These are phyloP conservation scores for Mellivora capensis DNA, from an alignment of 2,113 vertebrate genomes.

Conservation along the genomic window DNA sequence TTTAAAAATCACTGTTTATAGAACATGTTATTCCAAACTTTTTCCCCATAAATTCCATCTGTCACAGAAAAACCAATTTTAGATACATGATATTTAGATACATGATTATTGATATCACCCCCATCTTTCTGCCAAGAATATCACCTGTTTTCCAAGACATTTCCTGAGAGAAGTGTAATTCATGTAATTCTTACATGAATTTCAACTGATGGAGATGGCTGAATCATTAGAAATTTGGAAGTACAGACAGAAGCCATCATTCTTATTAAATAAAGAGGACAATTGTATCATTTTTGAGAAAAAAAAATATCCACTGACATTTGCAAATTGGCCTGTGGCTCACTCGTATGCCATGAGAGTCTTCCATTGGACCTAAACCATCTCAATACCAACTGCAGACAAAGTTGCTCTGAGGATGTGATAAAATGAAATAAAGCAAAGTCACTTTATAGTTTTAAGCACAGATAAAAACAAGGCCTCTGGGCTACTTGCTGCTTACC, in stretches of 20 bases:
- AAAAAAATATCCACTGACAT: neutral
- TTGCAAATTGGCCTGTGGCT: neutral
- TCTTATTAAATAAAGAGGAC: neutral
- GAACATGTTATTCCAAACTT: neutral
- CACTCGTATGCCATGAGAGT: neutral
- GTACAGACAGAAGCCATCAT: neutral
- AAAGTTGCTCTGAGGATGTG: neutral
- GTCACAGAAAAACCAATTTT: neutral
- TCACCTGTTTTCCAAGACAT: neutral
- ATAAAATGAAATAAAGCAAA: neutral
- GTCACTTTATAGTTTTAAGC: neutral
- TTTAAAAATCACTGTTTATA: neutral
- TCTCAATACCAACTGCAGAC: neutral
- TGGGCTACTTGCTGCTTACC: neutral
- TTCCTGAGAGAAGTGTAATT: neutral
- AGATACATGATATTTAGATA: neutral
- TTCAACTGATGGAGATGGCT: neutral
- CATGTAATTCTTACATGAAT: neutral
- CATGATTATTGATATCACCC: neutral
- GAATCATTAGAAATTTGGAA: neutral
- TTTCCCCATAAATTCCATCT: neutral
- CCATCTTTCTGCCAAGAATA: neutral
- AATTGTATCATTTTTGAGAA: neutral
- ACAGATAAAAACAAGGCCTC: neutral
- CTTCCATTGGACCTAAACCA: neutral